Conservation (phyloP, 64 coral and sea anemone species). For the Montipora cactus region DNA sequence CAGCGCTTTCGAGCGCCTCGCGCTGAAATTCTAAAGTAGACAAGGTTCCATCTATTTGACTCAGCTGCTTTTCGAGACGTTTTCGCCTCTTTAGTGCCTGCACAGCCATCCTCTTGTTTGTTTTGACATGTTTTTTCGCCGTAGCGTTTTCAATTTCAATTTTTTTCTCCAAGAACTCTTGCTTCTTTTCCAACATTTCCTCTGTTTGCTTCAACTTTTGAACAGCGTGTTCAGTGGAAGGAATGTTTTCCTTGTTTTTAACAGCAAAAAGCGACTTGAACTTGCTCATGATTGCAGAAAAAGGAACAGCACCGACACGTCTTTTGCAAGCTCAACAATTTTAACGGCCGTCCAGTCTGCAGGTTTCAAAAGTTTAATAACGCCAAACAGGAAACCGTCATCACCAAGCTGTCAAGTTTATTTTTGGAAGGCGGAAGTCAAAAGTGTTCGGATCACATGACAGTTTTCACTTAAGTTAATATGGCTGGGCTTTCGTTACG, state of each 20-base stretch:
- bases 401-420: background rate
- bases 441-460: background rate
- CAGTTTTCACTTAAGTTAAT: background rate
- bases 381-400: no score
- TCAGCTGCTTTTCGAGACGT: slow-evolving; percentile 87
- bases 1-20: slow-evolving; percentile 90
- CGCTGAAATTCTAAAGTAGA: slow-evolving; percentile 96
- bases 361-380: background rate
- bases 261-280: background rate
- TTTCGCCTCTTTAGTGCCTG: slow-evolving; percentile 91
- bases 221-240: slow-evolving; percentile 69
- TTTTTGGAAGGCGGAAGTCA: background rate
- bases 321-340: background rate
- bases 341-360: background rate
- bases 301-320: background rate
- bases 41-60: slow-evolving; percentile 89
- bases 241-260: slow-evolving; percentile 78
- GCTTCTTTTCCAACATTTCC: slow-evolving; percentile 89
- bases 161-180: slow-evolving; percentile 83
- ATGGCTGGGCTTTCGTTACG: background rate
- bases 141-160: slow-evolving; percentile 72
- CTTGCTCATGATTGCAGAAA: background rate
- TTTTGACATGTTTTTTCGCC: slow-evolving; percentile 76
- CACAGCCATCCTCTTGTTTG: slow-evolving; percentile 82
- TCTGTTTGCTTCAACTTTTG: slow-evolving; percentile 85